Conservation (phyloP, 2,888 invertebrate genomes). For the Nebria brevicollis region DNA sequence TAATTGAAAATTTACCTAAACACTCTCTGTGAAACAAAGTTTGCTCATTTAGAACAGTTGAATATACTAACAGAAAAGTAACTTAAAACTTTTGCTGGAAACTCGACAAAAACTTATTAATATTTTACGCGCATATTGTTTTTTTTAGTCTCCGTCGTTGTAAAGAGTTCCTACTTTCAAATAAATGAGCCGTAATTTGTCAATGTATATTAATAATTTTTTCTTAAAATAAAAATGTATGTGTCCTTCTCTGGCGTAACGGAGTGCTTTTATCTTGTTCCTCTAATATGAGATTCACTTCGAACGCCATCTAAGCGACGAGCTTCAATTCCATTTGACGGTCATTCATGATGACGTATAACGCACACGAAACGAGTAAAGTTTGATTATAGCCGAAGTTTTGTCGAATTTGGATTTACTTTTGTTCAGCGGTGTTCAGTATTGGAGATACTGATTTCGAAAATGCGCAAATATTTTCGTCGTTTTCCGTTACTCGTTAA, state of each 20-base stretch:
- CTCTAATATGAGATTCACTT: background rate
- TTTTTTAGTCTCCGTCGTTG: background rate
- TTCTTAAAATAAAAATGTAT: no score
- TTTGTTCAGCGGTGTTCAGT: slow-evolving; percentile 21
- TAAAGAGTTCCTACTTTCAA: background rate
- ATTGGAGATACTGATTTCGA: slow-evolving; percentile 38
- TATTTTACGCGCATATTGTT: background rate
- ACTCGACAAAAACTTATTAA: background rate
- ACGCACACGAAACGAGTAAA: slow-evolving; percentile 36
- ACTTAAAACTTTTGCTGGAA: background rate
- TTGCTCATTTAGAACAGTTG: background rate
- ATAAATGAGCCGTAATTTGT: background rate
- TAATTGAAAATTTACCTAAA: slow-evolving; percentile 1
- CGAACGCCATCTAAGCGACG: background rate
- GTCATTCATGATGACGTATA: slow-evolving; percentile 44
- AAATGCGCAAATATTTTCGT: slow-evolving; percentile 31
- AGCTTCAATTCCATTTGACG: slow-evolving; percentile 31
- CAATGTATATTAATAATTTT: background rate
- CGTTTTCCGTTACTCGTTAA: slow-evolving; percentile 13
- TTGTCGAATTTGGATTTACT: slow-evolving; percentile 41
- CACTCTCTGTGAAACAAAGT: slow-evolving; percentile 1
- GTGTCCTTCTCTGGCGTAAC: no score
- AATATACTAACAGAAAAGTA: background rate
- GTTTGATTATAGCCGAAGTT: slow-evolving; percentile 44
- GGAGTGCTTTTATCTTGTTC: background rate